phyloP scores from a whole-genome alignment of 1,140 invertebrate species.

The Reticulitermes speratus region DNA sequence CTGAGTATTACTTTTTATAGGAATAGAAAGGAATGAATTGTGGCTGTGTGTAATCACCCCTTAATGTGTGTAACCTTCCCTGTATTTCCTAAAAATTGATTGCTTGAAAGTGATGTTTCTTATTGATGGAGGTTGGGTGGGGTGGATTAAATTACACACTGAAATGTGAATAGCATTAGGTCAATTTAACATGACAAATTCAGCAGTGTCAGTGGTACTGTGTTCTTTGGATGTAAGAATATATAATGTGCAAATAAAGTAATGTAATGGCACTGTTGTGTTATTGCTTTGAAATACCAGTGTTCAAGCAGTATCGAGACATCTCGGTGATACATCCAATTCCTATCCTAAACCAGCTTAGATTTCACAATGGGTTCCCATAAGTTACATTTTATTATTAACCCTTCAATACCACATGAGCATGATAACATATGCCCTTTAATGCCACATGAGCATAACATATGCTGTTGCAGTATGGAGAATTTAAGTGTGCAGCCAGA shows the following conservation, averaged over 20 bases:
- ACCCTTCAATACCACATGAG: too few species aligned
- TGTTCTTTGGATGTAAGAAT: neutral
- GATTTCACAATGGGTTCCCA: too few species aligned
- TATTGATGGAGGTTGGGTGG: neutral
- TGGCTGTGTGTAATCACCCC: neutral
- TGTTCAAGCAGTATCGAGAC: too few species aligned
- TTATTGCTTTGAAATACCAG: neutral
- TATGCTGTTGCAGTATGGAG: too few species aligned
- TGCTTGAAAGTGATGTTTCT: slow-evolving; percentile 4
- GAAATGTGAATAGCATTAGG: neutral
- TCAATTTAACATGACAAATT: slow-evolving; percentile 4
- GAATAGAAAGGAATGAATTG: neutral
- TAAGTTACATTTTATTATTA: too few species aligned
- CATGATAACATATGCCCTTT: too few species aligned
- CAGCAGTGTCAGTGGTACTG: neutral
- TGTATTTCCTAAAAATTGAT: neutral
- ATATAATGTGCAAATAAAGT: slow-evolving; percentile 7
- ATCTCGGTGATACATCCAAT: too few species aligned
- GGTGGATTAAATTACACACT: neutral
- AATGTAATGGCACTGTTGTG: neutral
- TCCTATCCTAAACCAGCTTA: too few species aligned
- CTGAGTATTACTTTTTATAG: neutral
- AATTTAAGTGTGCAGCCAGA: too few species aligned
- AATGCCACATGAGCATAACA: too few species aligned
- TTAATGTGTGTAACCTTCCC: neutral